These are phyloP conservation scores for Siniperca chuatsi DNA, from an alignment of 2,113 vertebrate species.

Conservation along the genomic window DNA sequence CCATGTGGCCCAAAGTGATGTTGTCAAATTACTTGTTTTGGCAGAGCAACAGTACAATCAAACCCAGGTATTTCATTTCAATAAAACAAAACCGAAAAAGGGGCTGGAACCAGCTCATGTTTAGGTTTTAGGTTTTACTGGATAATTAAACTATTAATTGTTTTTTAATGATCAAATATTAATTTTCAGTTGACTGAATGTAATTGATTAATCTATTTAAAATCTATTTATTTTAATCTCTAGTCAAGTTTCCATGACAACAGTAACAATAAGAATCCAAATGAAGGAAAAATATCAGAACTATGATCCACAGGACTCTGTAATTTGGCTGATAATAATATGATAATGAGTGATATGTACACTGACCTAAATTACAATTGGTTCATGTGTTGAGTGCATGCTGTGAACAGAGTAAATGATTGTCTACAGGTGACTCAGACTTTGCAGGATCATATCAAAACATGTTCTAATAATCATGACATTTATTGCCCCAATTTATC, in stretches of 20 bases:
- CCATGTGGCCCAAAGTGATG: neutral
- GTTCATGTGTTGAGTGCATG: neutral
- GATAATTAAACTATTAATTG: neutral
- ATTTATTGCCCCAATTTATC: constrained; percentile 34
- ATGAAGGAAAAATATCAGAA: constrained; percentile 1
- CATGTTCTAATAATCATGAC: constrained; percentile 34
- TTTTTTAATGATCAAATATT: neutral
- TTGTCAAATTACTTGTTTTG: neutral
- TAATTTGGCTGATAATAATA: neutral
- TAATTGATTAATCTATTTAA: neutral
- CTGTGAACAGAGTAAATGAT: constrained; percentile 43
- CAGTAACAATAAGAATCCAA: constrained; percentile 3
- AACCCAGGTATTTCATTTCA: neutral
- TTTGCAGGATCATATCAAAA: constrained; percentile 54
- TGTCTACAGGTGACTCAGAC: constrained; percentile 25
- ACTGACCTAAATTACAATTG: neutral
- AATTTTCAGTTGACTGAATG: neutral
- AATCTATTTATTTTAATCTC: neutral
- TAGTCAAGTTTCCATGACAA: neutral
- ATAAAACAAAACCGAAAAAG: neutral
- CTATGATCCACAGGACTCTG: neutral
- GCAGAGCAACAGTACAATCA: neutral
- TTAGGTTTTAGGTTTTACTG: neutral
- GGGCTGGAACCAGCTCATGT: neutral
- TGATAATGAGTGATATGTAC: constrained; percentile 4